Conservation (phyloP, 2,888 invertebrate genomes). For the Sceliomorpha sp. region DNA sequence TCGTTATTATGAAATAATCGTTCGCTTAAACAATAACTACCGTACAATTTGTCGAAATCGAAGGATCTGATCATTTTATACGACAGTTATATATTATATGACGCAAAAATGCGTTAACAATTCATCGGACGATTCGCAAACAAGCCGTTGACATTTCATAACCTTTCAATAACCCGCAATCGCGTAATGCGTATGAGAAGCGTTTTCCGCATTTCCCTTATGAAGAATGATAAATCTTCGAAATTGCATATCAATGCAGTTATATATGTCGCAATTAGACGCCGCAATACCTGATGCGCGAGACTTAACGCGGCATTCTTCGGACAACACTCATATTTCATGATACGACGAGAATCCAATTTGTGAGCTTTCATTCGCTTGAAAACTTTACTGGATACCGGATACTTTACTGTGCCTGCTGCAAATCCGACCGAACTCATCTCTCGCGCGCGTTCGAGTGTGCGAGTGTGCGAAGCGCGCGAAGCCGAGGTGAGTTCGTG, state of each 20-base stretch:
- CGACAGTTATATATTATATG: too few relatives aligned
- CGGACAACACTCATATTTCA: slow-evolving; percentile 34
- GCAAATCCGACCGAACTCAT: slow-evolving; percentile 41
- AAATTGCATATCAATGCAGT: slow-evolving; percentile 33
- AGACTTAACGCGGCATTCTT: slow-evolving; percentile 22
- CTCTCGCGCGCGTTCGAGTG: slow-evolving; percentile 24
- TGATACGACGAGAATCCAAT: slow-evolving; percentile 45
- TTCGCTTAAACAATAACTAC: too few relatives aligned
- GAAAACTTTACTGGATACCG: slow-evolving; percentile 43
- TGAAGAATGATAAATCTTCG: background rate
- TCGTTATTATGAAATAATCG: too few relatives aligned
- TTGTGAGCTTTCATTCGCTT: slow-evolving; percentile 47
- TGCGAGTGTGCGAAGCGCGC: slow-evolving; percentile 7
- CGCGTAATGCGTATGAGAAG: too few relatives aligned
- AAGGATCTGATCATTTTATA: too few relatives aligned
- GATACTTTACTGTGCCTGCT: slow-evolving; percentile 44
- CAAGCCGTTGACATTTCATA: too few relatives aligned
- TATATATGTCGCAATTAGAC: slow-evolving; percentile 38
- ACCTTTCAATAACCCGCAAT: too few relatives aligned
- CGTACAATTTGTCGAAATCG: too few relatives aligned
- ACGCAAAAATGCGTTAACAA: too few relatives aligned
- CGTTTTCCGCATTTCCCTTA: too few relatives aligned
- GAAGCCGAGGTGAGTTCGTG: slow-evolving; percentile 30
- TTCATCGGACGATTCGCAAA: too few relatives aligned
- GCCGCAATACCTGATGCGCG: slow-evolving; percentile 17